A percentile compares a stretch with the other conserved stretches of the same genome.
phyloP scores from a whole-genome alignment of 2,888 invertebrate genomes.

The Pediacus dermestoides region DNA sequence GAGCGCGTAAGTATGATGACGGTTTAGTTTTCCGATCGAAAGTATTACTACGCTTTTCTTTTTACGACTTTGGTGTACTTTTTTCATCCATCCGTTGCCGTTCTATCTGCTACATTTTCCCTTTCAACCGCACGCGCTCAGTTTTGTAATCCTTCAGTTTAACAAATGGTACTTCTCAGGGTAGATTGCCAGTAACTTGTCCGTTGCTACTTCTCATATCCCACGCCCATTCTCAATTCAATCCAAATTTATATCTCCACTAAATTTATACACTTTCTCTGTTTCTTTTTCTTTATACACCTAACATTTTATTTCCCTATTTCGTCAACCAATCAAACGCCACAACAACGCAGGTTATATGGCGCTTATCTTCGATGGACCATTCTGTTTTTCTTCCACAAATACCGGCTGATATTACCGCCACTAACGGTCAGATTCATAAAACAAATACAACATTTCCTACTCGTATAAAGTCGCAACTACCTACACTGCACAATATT shows the following conservation, averaged over 20 bases:
- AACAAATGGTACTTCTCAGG: slow-evolving; percentile 42
- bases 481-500: too few species aligned
- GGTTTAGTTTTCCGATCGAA: slow-evolving; percentile 9
- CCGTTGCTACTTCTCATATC: slow-evolving; percentile 39
- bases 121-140: slow-evolving; percentile 37
- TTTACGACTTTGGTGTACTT: slow-evolving; percentile 9
- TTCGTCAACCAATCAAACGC: slow-evolving; percentile 7
- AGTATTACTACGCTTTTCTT: slow-evolving; percentile 8
- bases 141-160: slow-evolving; percentile 42
- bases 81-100: slow-evolving; percentile 7
- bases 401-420: too few species aligned
- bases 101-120: slow-evolving; percentile 25
- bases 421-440: too few species aligned
- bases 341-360: slow-evolving; percentile 6
- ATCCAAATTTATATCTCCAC: slow-evolving; percentile 38
- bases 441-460: too few species aligned
- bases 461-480: too few species aligned
- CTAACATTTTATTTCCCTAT: slow-evolving; percentile 17
- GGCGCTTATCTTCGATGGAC: neutral
- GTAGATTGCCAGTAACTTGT: slow-evolving; percentile 40
- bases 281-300: slow-evolving; percentile 21
- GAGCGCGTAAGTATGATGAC: slow-evolving; percentile 50
- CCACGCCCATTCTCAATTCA: slow-evolving; percentile 41
- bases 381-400: too few species aligned
- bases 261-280: slow-evolving; percentile 39